These are phyloP conservation scores for Drosophila bunnanda DNA, from an alignment of 2,888 invertebrate genomes.

Conservation along the genomic window DNA sequence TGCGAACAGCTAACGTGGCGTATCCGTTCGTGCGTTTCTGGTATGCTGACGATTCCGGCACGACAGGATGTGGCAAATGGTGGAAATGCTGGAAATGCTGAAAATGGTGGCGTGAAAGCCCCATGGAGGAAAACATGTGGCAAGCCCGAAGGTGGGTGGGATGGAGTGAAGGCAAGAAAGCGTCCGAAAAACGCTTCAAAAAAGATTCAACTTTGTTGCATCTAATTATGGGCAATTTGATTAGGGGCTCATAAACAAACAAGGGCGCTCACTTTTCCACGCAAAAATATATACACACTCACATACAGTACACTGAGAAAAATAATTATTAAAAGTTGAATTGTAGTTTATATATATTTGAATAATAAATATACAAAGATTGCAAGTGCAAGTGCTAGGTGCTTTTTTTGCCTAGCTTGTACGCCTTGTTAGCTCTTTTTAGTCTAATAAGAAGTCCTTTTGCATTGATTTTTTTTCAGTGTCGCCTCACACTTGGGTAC, in stretches of 20 bases:
- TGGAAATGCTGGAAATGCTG: conserved; percentile 15
- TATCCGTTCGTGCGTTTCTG: conserved; percentile 38
- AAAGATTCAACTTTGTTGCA: conserved; percentile 56
- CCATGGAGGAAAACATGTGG: background rate
- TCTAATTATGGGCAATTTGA: conserved; percentile 69
- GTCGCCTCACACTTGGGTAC: background rate
- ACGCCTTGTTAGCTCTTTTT: too few relatives aligned
- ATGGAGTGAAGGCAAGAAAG: background rate
- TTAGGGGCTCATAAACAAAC: conserved; percentile 62
- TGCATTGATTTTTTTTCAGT: background rate
- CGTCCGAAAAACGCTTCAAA: conserved; percentile 20
- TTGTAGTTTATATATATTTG: too few relatives aligned
- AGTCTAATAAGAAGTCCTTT: too few relatives aligned
- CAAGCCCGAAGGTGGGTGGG: background rate
- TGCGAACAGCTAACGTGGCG: conserved; percentile 55
- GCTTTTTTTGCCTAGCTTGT: too few relatives aligned
- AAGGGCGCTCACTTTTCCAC: conserved; percentile 28
- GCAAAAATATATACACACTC: conserved; percentile 15
- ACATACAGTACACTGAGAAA: background rate
- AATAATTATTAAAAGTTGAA: too few relatives aligned
- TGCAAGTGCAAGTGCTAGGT: too few relatives aligned
- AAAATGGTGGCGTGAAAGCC: conserved; percentile 10
- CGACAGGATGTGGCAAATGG: conserved; percentile 23
- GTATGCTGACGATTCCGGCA: conserved; percentile 59
- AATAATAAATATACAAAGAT: too few relatives aligned